Conservation (phyloP, 2,888 invertebrate genomes). For the Rosalia funebris region DNA sequence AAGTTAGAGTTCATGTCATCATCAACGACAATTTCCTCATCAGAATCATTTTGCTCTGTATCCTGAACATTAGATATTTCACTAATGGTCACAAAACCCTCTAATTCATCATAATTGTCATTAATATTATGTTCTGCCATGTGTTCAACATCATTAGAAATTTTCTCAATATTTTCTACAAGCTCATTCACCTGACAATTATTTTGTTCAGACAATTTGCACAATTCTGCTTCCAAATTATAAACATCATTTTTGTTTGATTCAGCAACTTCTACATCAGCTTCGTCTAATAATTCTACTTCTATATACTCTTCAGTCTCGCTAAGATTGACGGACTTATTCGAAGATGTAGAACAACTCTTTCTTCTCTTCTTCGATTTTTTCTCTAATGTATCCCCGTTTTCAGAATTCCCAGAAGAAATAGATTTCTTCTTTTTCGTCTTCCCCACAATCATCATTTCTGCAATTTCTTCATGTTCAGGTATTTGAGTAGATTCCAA, state of each 20-base stretch:
- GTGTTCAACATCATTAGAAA: too few species aligned
- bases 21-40: conserved; percentile 10
- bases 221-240: too few species aligned
- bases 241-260: too few species aligned
- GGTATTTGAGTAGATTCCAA: background rate
- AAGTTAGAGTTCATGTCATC: background rate
- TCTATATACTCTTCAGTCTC: background rate
- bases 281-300: background rate
- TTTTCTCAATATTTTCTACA: too few species aligned
- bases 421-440: conserved; percentile 28
- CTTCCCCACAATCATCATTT: conserved; percentile 6
- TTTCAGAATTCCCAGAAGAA: conserved; percentile 19
- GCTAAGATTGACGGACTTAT: background rate
- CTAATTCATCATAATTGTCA: too few species aligned
- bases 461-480: background rate
- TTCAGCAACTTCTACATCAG: background rate
- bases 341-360: background rate
- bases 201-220: too few species aligned
- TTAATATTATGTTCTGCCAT: too few species aligned
- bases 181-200: too few species aligned
- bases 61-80: background rate
- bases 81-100: background rate
- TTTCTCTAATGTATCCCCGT: conserved; percentile 8
- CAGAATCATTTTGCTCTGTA: conserved; percentile 7
- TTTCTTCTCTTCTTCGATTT: conserved; percentile 31